Evolutionary conservation across 2,797 vertebrate genomes (phyloP).

Genomic region (Chlorospingus flavigularis): DNA sequence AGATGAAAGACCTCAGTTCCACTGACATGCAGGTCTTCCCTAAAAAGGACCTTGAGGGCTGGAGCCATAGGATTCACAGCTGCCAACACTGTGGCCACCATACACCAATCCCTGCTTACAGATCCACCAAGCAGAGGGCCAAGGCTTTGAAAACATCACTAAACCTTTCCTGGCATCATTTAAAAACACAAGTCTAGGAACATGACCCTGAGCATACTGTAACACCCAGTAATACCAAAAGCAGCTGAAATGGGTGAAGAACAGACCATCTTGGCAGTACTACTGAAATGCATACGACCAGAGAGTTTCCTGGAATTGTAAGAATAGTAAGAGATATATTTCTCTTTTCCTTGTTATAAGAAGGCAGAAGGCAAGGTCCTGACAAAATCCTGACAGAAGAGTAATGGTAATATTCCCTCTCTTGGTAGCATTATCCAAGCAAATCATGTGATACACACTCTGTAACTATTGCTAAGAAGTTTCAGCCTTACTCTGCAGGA

Average conservation of each 20-base stretch:
- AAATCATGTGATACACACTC: neutral
- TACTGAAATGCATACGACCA: rapidly evolving
- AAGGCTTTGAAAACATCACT: neutral
- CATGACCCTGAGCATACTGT: rapidly evolving
- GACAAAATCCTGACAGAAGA: neutral
- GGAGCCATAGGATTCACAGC: neutral
- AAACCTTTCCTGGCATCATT: neutral
- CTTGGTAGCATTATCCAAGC: neutral
- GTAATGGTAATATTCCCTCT: neutral
- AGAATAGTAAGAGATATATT: neutral
- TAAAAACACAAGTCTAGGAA: neutral
- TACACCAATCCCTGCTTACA: neutral
- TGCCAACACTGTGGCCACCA: neutral
- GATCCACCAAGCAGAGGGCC: neutral
- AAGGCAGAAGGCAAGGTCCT: neutral
- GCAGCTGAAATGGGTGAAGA: neutral
- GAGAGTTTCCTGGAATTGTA: neutral
- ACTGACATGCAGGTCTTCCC: neutral
- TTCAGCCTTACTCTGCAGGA: neutral
- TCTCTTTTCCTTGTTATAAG: neutral
- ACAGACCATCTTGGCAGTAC: neutral
- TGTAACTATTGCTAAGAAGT: neutral
- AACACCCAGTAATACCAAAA: neutral
- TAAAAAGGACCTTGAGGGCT: neutral
- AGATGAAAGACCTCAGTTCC: neutral